Base-by-base conservation (phyloP, 1,140 invertebrate species). In the Hyphantria cunea region DNA sequence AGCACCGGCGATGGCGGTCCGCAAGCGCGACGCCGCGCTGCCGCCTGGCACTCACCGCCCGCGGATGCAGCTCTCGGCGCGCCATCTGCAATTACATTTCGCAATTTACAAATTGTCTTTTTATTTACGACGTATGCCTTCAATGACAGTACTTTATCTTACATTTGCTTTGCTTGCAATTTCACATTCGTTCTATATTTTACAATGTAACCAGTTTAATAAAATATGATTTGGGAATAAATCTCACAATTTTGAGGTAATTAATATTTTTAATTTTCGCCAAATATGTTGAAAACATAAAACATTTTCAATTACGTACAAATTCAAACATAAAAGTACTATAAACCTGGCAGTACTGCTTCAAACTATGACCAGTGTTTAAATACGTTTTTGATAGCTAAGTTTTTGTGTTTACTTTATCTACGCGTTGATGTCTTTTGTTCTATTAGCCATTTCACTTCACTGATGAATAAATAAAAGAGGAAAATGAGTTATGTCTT, bases 361-460 rank as follows among this genome's bases (percentile, higher is more conserved):
- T 25, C 17, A 25, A 25, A 25, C 5, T 25, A 25, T 25, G 17
- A 25, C 1, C 17, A 25, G 17, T 25, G 5, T 25, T 25, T 25
- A 25, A 25, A 25, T 25, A 25, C 17, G 5, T 5, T 25, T 3
- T 25, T 5, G 17, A 5, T 25, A 25, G 17, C 37, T 39, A 39
- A 39, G 8, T 10, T 25, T 39, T 39, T 39, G 9, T 44, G 7
- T n/a, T 13, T 12, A 12, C n/a, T 44, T 44, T 44, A 12, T 56
- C 42, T 52, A 71, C 74, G 76, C 82, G 82, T 84, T 84, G 80
- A 84, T 81, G 82, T 84, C 82, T 82, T 84, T 84, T 82, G 72
- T 60, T 60, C 56, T 51, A 44, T 33, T 60, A 34, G 41, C 8
- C 15, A 33, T 60, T 50, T 51, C 12, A 7, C 0, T 42, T 10